These are phyloP conservation scores for Oenanthe melanoleuca DNA, from an alignment of 2,113 vertebrate genomes.

Conservation along the genomic window DNA sequence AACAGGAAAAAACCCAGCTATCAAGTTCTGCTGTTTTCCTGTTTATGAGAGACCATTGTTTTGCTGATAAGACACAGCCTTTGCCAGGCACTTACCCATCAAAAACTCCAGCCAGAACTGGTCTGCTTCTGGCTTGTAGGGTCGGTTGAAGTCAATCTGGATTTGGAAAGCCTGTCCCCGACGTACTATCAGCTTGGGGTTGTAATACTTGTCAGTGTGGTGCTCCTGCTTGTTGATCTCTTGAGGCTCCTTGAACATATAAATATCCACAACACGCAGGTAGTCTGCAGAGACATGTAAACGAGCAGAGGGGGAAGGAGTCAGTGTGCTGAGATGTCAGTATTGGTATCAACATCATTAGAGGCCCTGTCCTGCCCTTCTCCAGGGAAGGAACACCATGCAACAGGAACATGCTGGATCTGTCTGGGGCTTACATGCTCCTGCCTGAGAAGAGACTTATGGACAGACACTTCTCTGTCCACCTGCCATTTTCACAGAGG, in stretches of 20 bases:
- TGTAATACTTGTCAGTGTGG: conserved; percentile 81
- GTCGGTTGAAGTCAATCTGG: conserved; percentile 83
- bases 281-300: conserved; percentile 72
- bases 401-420: background rate
- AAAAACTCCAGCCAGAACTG: conserved; percentile 88
- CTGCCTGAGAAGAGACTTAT: background rate
- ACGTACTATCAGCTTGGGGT: conserved; percentile 82
- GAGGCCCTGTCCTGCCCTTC: background rate
- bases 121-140: conserved; percentile 81
- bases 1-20: background rate
- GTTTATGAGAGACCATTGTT: background rate
- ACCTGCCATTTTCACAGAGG: background rate
- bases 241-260: conserved; percentile 75
- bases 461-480: background rate
- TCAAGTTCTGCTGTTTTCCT: background rate
- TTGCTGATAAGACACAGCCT: background rate
- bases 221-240: conserved; percentile 85
- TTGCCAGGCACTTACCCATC: conserved; percentile 83
- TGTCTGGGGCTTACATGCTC: background rate
- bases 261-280: conserved; percentile 77
- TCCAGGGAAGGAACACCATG: background rate
- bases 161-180: conserved; percentile 88
- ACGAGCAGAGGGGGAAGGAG: background rate
- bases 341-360: background rate
- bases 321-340: background rate